Conservation (phyloP, 2,888 invertebrate genomes). For the Sarcophaga subvicina region DNA sequence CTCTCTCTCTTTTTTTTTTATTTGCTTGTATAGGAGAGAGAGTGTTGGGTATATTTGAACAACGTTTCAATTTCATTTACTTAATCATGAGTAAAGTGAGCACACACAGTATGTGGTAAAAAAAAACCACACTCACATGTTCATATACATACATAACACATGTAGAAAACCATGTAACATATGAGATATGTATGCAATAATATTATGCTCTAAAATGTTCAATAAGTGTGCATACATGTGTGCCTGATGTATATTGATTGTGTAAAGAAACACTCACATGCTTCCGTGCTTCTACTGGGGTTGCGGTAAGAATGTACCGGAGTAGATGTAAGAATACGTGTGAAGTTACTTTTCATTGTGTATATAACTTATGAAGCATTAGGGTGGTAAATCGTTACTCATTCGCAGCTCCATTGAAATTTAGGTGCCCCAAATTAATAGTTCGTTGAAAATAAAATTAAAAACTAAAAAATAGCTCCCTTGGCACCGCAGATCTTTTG, state of each 20-base stretch:
- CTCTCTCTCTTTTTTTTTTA: no score
- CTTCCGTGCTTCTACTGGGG: background rate
- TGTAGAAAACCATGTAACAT: background rate
- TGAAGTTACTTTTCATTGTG: no score
- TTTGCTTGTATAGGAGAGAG: no score
- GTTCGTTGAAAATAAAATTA: no score
- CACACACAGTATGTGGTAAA: slow-evolving; percentile 15
- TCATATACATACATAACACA: background rate
- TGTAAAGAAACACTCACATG: background rate
- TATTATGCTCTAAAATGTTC: background rate
- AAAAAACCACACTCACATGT: background rate
- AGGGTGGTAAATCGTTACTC: no score
- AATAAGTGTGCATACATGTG: background rate
- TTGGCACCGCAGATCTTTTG: no score
- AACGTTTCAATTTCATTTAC: background rate
- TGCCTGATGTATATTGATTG: slow-evolving; percentile 31
- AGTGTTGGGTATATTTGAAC: background rate
- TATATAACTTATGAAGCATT: no score
- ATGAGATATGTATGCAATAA: background rate
- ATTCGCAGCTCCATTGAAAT: no score
- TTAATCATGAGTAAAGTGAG: slow-evolving; percentile 16
- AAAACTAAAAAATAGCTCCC: no score
- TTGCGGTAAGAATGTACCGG: background rate
- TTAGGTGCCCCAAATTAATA: no score
- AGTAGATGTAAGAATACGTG: background rate